These are phyloP conservation scores for Frankliniella fusca DNA, from an alignment of 2,888 invertebrate species.

Conservation along the genomic window DNA sequence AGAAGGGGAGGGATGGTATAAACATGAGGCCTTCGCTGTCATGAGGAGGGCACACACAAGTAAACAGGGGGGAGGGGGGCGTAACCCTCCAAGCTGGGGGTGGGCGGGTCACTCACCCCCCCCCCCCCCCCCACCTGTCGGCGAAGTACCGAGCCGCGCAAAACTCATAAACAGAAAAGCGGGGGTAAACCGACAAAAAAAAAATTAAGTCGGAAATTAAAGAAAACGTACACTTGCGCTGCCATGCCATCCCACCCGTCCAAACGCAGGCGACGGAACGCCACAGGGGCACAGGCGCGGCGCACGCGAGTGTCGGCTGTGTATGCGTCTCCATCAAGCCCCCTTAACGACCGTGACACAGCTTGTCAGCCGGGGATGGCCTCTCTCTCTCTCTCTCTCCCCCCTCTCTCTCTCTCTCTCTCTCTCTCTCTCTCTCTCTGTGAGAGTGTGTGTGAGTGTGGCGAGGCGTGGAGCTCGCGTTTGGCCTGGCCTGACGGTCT, in stretches of 20 bases:
- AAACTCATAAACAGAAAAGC: no score
- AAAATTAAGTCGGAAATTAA: no score
- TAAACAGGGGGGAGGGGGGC: not conserved
- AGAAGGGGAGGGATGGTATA: not conserved
- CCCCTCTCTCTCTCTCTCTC: not conserved
- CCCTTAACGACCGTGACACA: slow-evolving; percentile 23
- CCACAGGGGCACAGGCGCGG: no score
- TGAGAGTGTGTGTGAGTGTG: not conserved
- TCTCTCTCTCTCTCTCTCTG: not conserved
- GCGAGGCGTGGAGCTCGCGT: not conserved
- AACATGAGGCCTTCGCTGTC: no score
- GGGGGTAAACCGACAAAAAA: no score
- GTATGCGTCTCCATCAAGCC: slow-evolving; percentile 12
- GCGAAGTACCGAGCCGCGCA: no score
- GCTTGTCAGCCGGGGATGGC: slow-evolving; percentile 1
- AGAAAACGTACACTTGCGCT: not conserved
- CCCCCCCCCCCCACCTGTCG: no score
- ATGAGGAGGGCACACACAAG: no score
- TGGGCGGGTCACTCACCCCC: no score
- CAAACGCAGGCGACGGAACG: no score
- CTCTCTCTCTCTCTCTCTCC: not conserved
- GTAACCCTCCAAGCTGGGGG: not conserved
- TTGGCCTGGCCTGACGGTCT: not conserved
- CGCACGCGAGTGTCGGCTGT: no score
- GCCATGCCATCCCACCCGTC: not conserved